Base-by-base conservation (phyloP, 2,113 vertebrate species). In the Pseudorasbora parva region DNA sequence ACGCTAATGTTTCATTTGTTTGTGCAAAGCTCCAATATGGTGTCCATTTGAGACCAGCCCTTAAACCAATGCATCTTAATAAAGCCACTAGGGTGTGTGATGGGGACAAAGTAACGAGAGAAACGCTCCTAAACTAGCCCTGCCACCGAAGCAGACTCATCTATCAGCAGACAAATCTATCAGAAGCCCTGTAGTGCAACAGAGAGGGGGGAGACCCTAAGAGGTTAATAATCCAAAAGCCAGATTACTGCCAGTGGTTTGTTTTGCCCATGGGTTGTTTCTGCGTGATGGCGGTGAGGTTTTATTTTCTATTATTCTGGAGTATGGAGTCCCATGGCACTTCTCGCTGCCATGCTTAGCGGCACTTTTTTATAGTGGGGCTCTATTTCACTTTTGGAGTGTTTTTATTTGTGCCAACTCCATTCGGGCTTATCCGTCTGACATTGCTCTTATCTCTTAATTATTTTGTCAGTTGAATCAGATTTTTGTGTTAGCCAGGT, bases 61-160 rank as follows among this genome's bases (percentile, higher is more conserved):
- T n/a, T 54, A 76, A 43, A 1, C 74, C 62, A 59, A 85, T 85
- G 84, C 72, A 69, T 85, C 84, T 76, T 82, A 75, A 85, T 85
- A 77, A 86, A 76, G 74, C 62, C 73, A 66, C 71, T 43, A 49
- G 62, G 64, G 79, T 81, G 64, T 81, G 79, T 37, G 62, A 81
- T 69, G 15, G 56, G 66, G 47, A 51, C 54, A 85, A 77, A 60
- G 23, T 57, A 79, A 81, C 21, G 27, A 68, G 62, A 69, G 27
- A 33, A 69, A 69, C 0, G n/a, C 11, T 49, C 43, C 27, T n/a
- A 81, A 56, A 81, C 45, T 41, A 49, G 47, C 47, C 19, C 47
- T 19, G 25, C 75, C 7, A n/a, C 33, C 12, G 33, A 78, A 78
- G 9, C 59, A 49, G 5, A 30, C 43, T 79, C 27, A 66, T 79